phyloP scores from a whole-genome alignment of 2,797 vertebrate genomes.

The Sebastes nivosus region DNA sequence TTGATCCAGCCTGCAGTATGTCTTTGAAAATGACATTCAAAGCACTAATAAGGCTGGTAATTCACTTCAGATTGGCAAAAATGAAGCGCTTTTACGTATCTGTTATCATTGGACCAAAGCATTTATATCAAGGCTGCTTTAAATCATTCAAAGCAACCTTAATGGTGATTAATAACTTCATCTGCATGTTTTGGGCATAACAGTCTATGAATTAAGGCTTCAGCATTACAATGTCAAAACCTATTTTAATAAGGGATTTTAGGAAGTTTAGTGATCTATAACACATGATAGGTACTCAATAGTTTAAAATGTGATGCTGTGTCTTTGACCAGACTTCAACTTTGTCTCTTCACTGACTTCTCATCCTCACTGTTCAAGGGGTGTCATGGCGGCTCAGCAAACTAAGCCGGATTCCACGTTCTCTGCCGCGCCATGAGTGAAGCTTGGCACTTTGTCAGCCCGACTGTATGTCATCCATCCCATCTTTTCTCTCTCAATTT shows the following conservation, averaged over 20 bases:
- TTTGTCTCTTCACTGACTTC: not conserved
- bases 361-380: not conserved
- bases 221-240: not conserved
- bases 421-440: not conserved
- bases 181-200: not conserved
- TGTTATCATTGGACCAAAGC: not conserved
- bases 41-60: not conserved
- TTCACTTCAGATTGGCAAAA: conserved; percentile 9
- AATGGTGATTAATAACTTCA: conserved; percentile 7
- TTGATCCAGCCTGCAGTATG: not conserved
- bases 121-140: not conserved
- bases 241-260: not conserved
- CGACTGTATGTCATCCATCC: not conserved
- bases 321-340: not conserved
- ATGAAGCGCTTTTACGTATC: conserved; percentile 23
- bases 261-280: not conserved
- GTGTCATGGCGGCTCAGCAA: not conserved
- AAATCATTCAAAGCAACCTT: not conserved
- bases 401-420: not conserved
- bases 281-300: not conserved
- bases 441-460: not conserved
- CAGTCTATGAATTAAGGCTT: not conserved
- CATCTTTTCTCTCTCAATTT: not conserved
- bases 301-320: not conserved
- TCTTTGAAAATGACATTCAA: conserved; percentile 49